Percentiles rank a stretch among this genome's conserved stretches.
phyloP scores from a whole-genome alignment of 2,797 vertebrate genomes.

The Tapirus indicus region DNA sequence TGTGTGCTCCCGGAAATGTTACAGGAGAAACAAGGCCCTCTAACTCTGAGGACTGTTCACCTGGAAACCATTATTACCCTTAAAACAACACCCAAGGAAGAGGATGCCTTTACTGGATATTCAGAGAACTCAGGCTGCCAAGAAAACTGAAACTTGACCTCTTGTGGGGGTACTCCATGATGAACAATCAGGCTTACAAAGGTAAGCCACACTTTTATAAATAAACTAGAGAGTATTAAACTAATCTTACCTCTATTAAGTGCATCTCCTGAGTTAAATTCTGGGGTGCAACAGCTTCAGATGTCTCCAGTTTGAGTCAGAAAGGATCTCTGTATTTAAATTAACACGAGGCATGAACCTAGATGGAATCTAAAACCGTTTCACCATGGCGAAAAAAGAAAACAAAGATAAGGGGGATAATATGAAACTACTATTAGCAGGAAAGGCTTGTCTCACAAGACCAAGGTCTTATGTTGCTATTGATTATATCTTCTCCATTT shows the following conservation, averaged over 20 bases:
- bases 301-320: neutral
- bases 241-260: neutral
- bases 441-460: neutral
- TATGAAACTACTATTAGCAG: neutral
- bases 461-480: neutral
- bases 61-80: neutral
- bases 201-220: neutral
- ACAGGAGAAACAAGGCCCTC: neutral
- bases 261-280: neutral
- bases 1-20: neutral
- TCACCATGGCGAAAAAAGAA: neutral
- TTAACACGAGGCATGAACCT: neutral
- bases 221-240: neutral
- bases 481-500: neutral
- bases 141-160: neutral
- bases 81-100: neutral
- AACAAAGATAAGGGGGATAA: neutral
- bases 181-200: neutral
- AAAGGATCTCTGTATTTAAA: conserved; percentile 22
- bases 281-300: neutral
- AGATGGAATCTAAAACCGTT: neutral
- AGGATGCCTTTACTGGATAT: neutral
- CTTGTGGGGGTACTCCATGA: neutral
- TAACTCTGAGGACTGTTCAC: neutral
- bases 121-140: neutral